Evolutionary conservation across 2,797 vertebrate genomes (phyloP).

Genomic region (Intellagama lesueurii): DNA sequence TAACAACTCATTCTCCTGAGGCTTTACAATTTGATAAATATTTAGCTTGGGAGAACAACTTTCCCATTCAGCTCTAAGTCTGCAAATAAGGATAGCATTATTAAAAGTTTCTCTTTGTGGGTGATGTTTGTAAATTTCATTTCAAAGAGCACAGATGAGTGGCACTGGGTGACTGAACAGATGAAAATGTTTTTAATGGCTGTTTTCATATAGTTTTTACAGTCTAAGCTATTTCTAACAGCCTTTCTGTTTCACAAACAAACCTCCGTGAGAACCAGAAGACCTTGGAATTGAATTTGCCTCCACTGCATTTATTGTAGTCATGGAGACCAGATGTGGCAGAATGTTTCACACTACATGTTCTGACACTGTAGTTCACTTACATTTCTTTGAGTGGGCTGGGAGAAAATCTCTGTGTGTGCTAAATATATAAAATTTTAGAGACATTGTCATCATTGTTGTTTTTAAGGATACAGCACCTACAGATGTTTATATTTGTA

Average conservation of each 20-base stretch:
- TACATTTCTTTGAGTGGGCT: too few species aligned
- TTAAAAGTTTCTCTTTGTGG: neutral
- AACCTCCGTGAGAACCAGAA: neutral
- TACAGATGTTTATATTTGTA: neutral
- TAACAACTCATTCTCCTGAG: neutral
- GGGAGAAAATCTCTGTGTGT: too few species aligned
- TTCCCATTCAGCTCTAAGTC: neutral
- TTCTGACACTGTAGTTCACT: too few species aligned
- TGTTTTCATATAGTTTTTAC: neutral
- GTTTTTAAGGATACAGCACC: neutral
- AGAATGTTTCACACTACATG: neutral
- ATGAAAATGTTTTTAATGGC: neutral
- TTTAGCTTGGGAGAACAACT: neutral
- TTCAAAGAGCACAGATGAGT: neutral
- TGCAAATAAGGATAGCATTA: neutral
- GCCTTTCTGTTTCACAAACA: neutral
- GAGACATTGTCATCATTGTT: neutral
- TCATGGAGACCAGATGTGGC: neutral
- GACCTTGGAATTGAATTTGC: neutral
- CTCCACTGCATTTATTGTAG: neutral
- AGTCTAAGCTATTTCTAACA: neutral
- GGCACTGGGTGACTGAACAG: neutral
- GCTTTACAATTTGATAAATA: slow-evolving; percentile 26
- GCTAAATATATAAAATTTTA: too few species aligned
- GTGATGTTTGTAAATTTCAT: slow-evolving; percentile 15